Conservation (phyloP, 1,140 invertebrate species). For the Drosophila arawakana region DNA sequence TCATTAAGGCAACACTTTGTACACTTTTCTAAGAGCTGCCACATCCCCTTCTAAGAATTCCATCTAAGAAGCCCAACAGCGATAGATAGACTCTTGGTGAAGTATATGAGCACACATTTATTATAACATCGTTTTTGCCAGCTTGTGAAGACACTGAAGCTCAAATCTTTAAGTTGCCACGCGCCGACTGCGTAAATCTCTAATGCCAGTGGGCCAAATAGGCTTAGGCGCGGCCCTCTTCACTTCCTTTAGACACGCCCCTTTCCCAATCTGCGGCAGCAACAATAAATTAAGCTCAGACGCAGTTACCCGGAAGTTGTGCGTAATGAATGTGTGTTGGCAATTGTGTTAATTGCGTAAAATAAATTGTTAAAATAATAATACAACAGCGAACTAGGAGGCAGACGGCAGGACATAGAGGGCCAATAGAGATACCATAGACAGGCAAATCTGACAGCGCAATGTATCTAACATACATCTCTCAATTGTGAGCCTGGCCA, state of each 20-base stretch:
- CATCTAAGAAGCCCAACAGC: neutral
- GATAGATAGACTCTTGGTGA: constrained; percentile 18
- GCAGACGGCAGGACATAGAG: neutral
- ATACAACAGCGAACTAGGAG: constrained; percentile 33
- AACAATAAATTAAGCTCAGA: constrained; percentile 79
- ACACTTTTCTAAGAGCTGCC: neutral
- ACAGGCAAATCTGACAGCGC: constrained; percentile 44
- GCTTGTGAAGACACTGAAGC: constrained; percentile 25
- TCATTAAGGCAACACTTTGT: constrained; percentile 54
- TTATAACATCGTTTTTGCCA: constrained; percentile 73
- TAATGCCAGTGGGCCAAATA: constrained; percentile 36
- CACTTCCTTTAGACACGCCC: neutral
- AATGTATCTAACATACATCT: constrained; percentile 27
- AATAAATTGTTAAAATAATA: constrained; percentile 83
- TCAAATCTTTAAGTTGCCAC: constrained; percentile 74
- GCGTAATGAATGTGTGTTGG: constrained; percentile 80
- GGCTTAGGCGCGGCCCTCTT: constrained; percentile 44
- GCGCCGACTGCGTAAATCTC: constrained; percentile 74
- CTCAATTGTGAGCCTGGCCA: constrained; percentile 22
- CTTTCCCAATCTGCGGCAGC: constrained; percentile 1
- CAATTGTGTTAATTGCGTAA: constrained; percentile 82
- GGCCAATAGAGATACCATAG: constrained; percentile 10
- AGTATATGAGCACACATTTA: constrained; percentile 57
- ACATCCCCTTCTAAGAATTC: neutral
- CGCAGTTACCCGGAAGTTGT: constrained; percentile 69